Base-by-base conservation (phyloP, 1,140 invertebrate species). In the Drosophila elegans region DNA sequence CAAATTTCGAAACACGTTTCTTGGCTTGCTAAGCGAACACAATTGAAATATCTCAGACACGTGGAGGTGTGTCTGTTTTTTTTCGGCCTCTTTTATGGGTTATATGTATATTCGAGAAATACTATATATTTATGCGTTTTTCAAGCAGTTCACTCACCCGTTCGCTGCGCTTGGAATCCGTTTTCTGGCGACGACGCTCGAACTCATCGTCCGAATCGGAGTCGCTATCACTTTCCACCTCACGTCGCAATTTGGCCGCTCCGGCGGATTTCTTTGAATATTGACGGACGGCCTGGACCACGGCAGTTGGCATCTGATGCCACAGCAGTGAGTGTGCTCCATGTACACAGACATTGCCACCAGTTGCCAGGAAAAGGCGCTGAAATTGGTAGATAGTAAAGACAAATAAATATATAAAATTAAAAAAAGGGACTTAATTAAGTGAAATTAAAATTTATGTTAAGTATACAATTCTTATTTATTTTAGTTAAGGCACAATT, bases 191-290 rank as follows among this genome's bases (percentile, higher is more conserved):
- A 89, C 93, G 93, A 59, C 85, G 92, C 66, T 92, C 91, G 80
- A 93, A 93, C 74, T 95, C 94, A 9, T 93, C 93, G 38, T 95
- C 94, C 3, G 94, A 95, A 60, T 94, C 94, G n/a, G 92, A 93
- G 49, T 95, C 94, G 21, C 93, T 94, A 27, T 94, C 94, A 52
- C 92, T 93, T 36, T 94, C 94, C 79, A 93, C 57, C 81, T 93
- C 63, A 48, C 80, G 75, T 62, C 85, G 71, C 59, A 79, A 48
- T 29, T 74, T 73, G 55, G 84, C 77, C 38, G 82, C 55, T 48
- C 49, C 61, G 46, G 63, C 53, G 25, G 53, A 54, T 61, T 90
- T 91, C 72, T 91, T 91, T 48, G 86, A 90, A 79, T 91, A 91
- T 63, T 75, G 56, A 27, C 85, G 80, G 13, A 77, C 80, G 32